Evolutionary conservation across 1,140 invertebrate species (phyloP), one percentile per base, ranked within the genome.

Genomic region (Zaprionus taronus): DNA sequence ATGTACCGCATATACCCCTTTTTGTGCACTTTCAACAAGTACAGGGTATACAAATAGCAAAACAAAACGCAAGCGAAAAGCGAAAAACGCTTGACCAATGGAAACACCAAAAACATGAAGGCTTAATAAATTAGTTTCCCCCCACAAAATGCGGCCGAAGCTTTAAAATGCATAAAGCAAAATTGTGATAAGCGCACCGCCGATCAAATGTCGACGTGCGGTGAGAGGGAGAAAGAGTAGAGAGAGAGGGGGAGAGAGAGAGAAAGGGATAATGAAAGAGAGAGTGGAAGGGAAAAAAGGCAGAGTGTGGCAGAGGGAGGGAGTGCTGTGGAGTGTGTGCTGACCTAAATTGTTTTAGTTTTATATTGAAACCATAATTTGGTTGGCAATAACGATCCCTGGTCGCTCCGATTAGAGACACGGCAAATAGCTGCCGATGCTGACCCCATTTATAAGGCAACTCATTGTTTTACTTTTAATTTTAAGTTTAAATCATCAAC

Each of bases 111-210:
- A 62, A 62, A 70, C 70, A 74, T 70, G 65, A 65, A 72, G 66
- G 66, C 62, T 79, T 71, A 61, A 70, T 64, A 79, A 79, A 79
- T 79, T 71, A 66, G 77, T 76, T 76, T 76, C 51, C 47, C 6
- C 47, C 69, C 69, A 65, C 69, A 66, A 72, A 76, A 56, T 64
- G 56, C 38, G 62, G 44, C 28, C 36, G 22, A 22, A 22, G 51
- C 67, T 63, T 77, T 56, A 66, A 71, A 61, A 69, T 61, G 28
- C 61, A 72, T 58, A 68, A 60, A 68, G 34, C 57, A 38, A 60
- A 73, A 61, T 61, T 53, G 15, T 28, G 44, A 67, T 53, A 58
- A 70, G 24, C 58, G 24, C 34, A 51, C 22, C 22, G 47, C 7
- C 36, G 26, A 38, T 26, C 24, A 62, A 34, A 57, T 17, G 17